phyloP scores from a whole-genome alignment of 2,797 vertebrate genomes.

The Takifugu ocellatus region DNA sequence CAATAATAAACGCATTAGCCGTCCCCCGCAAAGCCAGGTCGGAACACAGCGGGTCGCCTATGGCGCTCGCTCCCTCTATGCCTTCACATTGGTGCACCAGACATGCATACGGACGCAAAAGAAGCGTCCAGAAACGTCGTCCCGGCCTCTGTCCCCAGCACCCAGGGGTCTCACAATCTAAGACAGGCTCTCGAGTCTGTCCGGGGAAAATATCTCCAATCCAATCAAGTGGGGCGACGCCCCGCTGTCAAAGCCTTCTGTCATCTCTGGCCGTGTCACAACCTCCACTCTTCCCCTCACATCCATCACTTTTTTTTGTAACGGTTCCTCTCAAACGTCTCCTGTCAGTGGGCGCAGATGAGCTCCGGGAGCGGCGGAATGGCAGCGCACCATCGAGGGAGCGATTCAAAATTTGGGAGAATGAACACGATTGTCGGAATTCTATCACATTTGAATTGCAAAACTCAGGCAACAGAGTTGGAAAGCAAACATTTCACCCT shows the following conservation, averaged over 20 bases:
- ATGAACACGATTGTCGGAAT: too few relatives aligned
- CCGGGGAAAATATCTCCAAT: conserved; percentile 50
- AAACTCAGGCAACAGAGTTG: background rate
- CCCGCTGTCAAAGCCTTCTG: conserved; percentile 46
- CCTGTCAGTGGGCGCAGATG: conserved; percentile 15
- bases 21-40: background rate
- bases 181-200: conserved; percentile 38
- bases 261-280: conserved; percentile 50
- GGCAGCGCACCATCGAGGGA: too few relatives aligned
- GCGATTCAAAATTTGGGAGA: too few relatives aligned
- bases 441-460: background rate
- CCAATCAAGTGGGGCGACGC: conserved; percentile 46
- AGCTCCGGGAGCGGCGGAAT: background rate
- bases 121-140: too few relatives aligned
- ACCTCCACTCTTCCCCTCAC: conserved; percentile 44
- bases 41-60: background rate
- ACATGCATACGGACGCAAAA: too few relatives aligned
- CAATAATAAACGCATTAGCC: conserved; percentile 5
- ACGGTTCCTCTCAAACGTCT: conserved; percentile 26
- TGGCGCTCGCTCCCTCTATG: too few relatives aligned
- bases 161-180: background rate
- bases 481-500: too few relatives aligned
- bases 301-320: conserved; percentile 46
- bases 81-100: too few relatives aligned
- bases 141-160: too few relatives aligned